A percentile compares a stretch with the other conserved stretches of the same genome.
Evolutionary conservation across 2,113 vertebrate genomes (phyloP).

Genomic region (Ageneiosus marmoratus): DNA sequence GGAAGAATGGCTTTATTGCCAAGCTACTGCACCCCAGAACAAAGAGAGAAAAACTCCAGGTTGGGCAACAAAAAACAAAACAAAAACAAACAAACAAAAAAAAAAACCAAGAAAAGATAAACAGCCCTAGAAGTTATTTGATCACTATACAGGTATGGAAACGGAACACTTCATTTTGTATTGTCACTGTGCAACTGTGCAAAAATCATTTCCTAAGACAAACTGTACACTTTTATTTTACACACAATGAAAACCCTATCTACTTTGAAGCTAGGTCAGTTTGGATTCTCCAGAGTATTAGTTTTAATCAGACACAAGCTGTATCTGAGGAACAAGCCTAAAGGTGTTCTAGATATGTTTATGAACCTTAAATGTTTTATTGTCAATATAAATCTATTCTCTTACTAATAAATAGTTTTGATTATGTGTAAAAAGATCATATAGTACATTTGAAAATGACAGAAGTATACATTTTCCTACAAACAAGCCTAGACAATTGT

Average conservation of each 20-base stretch:
- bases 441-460: background rate
- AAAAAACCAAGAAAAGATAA: background rate
- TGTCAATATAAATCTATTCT: constrained; percentile 9
- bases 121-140: constrained; percentile 11
- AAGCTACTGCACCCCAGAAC: constrained; percentile 22
- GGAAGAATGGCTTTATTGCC: constrained; percentile 44
- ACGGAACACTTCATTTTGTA: constrained; percentile 30
- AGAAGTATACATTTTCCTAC: constrained; percentile 6
- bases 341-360: constrained; percentile 26
- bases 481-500: constrained; percentile 19
- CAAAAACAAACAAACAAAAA: background rate
- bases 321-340: background rate
- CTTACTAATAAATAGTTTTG: constrained; percentile 16
- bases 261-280: background rate
- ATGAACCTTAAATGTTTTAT: background rate
- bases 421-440: constrained; percentile 9
- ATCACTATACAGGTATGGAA: constrained; percentile 6
- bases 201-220: constrained; percentile 29
- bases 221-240: constrained; percentile 1
- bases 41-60: background rate
- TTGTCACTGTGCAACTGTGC: constrained; percentile 46
- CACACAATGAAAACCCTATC: constrained; percentile 6
- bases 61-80: background rate
- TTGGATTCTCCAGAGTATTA: background rate
- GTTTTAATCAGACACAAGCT: background rate